These are phyloP conservation scores for Mormyrops attenuatus DNA, from an alignment of 2,797 vertebrate species.

Conservation along the genomic window DNA sequence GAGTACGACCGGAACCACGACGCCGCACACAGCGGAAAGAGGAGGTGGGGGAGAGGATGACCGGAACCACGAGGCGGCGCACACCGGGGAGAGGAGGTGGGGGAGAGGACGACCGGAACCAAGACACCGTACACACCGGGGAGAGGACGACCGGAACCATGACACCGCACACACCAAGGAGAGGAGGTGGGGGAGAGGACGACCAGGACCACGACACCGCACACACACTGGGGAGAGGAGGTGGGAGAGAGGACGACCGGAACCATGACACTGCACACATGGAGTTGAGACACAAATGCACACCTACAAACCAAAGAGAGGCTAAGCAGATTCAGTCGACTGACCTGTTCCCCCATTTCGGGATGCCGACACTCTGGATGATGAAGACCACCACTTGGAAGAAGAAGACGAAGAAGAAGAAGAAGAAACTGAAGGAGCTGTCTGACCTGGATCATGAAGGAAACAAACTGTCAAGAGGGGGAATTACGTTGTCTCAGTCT, in stretches of 20 bases:
- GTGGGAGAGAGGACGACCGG: background rate
- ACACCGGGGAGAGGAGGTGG: background rate
- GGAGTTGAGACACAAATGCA: slow-evolving; percentile 17
- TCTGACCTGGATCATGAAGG: slow-evolving; percentile 68
- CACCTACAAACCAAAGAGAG: background rate
- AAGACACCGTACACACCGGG: background rate
- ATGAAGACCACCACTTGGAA: slow-evolving; percentile 82
- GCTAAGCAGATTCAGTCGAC: slow-evolving; percentile 31
- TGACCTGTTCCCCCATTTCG: slow-evolving; percentile 87
- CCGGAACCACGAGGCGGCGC: background rate
- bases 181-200: background rate
- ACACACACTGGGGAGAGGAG: background rate
- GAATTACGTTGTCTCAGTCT: background rate
- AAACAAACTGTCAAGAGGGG: background rate
- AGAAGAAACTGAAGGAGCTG: slow-evolving; percentile 98
- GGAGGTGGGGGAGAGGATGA: background rate
- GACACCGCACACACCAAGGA: background rate
- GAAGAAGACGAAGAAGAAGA: slow-evolving; percentile 95
- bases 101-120: background rate
- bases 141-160: too few species aligned
- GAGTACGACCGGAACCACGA: too few species aligned
- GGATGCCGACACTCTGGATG: slow-evolving; percentile 87
- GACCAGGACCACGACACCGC: too few species aligned
- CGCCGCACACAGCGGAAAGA: background rate
- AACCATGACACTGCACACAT: background rate